Evolutionary conservation across 2,797 vertebrate genomes (phyloP).

Genomic region (Miichthys miiuy): DNA sequence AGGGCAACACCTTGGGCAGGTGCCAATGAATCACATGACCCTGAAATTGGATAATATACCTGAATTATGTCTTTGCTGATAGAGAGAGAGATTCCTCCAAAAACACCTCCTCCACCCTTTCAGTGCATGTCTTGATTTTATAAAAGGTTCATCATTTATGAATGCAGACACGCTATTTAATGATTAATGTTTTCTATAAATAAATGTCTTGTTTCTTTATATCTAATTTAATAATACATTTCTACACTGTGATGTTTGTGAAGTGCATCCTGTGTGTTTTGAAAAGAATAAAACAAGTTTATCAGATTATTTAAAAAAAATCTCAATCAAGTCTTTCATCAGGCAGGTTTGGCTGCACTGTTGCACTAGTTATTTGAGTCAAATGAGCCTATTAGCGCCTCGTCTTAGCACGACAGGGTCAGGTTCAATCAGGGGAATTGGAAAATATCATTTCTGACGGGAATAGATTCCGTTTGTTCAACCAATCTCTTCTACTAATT

Average conservation of each 20-base stretch:
- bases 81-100: not conserved
- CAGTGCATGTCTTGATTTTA: not conserved
- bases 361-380: constrained; percentile 43
- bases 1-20: constrained; percentile 17
- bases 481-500: constrained; percentile 90
- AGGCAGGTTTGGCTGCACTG: constrained; percentile 1
- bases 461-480: constrained; percentile 80
- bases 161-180: not conserved
- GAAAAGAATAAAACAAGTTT: not conserved
- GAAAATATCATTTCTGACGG: constrained; percentile 81
- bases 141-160: not conserved
- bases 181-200: not conserved
- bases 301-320: not conserved
- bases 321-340: not conserved
- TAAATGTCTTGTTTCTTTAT: not conserved
- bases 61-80: not conserved
- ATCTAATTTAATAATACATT: not conserved
- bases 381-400: constrained; percentile 70
- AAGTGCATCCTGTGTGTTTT: not conserved
- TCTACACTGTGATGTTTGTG: not conserved
- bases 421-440: constrained; percentile 80
- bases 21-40: constrained; percentile 21
- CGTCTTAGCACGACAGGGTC: constrained; percentile 59
- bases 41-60: not conserved
- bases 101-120: not conserved